Evolutionary conservation across 2,113 vertebrate genomes (phyloP).

Genomic region (Isichthys henryi): DNA sequence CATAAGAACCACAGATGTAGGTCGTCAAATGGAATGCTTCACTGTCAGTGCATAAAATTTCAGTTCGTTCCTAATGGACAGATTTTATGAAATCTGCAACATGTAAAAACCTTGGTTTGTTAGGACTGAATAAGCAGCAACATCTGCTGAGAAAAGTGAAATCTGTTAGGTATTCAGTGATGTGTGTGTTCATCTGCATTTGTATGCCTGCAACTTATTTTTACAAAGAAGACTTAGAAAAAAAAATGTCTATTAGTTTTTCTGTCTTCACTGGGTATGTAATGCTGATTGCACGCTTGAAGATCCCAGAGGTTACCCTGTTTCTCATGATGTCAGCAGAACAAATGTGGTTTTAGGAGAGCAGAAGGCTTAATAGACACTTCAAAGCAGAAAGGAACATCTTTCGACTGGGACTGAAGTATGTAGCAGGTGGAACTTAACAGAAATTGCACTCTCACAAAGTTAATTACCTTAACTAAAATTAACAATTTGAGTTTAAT

Average conservation of each 20-base stretch:
- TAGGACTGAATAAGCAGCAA: background rate
- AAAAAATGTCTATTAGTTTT: background rate
- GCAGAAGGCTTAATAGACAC: background rate
- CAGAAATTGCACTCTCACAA: background rate
- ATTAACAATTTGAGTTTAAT: background rate
- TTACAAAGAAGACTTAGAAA: background rate
- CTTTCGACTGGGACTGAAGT: background rate
- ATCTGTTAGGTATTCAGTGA: background rate
- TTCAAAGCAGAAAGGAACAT: background rate
- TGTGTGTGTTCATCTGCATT: background rate
- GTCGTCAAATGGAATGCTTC: background rate
- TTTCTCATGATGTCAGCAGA: conserved; percentile 10
- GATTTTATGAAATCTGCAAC: conserved; percentile 9
- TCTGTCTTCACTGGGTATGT: background rate
- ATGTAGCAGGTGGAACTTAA: background rate
- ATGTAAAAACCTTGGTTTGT: conserved; percentile 6
- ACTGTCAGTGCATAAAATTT: background rate
- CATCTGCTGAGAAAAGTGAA: background rate
- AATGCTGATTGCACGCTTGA: background rate
- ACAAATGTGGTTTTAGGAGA: background rate
- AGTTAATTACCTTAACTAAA: background rate
- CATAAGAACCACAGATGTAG: background rate
- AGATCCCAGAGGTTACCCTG: background rate
- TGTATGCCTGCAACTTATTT: background rate
- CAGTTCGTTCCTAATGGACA: background rate